These are phyloP conservation scores for Scaptodrosophila lebanonensis DNA, from an alignment of 1,140 invertebrate genomes.

Conservation along the genomic window DNA sequence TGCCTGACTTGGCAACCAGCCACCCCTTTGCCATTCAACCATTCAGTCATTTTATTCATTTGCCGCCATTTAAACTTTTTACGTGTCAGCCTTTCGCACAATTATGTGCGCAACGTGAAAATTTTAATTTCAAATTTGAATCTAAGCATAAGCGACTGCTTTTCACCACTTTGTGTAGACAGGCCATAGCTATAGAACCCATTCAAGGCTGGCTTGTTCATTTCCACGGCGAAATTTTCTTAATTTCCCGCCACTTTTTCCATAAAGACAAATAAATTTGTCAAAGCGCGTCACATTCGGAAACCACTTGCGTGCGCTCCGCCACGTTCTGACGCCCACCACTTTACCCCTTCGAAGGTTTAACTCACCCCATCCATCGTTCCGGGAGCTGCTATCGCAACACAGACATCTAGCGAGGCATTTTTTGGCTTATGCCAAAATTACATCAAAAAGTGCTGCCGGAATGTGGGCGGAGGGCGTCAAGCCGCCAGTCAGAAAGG, in stretches of 20 bases:
- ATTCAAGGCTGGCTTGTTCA: too few relatives aligned
- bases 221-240: constrained; percentile 15
- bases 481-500: too few relatives aligned
- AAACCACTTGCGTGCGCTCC: neutral
- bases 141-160: neutral
- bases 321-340: neutral
- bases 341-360: neutral
- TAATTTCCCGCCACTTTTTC: constrained; percentile 21
- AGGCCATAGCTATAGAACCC: too few relatives aligned
- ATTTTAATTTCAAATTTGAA: constrained; percentile 36
- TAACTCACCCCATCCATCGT: too few relatives aligned
- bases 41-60: too few relatives aligned
- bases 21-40: too few relatives aligned
- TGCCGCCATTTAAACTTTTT: too few relatives aligned
- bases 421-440: constrained; percentile 5
- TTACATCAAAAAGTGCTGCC: constrained; percentile 3
- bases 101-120: constrained; percentile 27
- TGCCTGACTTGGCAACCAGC: too few relatives aligned
- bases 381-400: neutral
- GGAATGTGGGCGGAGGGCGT: neutral
- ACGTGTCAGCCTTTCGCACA: too few relatives aligned
- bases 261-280: too few relatives aligned
- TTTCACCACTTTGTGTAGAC: too few relatives aligned
- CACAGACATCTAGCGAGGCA: neutral
- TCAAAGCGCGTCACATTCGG: constrained; percentile 4